These are phyloP conservation scores for Rhopalosiphum padi DNA, from an alignment of 1,140 invertebrate genomes.

Conservation along the genomic window DNA sequence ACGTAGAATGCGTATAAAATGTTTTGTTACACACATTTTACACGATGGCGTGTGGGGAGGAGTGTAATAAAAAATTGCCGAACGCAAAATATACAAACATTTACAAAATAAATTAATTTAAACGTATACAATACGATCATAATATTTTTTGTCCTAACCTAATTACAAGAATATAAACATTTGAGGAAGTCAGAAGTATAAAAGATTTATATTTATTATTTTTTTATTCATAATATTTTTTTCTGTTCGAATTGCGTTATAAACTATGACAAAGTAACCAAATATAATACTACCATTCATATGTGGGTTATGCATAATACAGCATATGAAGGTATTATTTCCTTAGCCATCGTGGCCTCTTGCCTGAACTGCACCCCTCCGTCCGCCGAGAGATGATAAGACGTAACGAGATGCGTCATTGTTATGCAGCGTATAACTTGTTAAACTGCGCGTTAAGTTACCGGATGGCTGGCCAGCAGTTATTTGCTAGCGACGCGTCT, in stretches of 20 bases:
- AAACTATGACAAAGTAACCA: background rate
- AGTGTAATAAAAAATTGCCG: background rate
- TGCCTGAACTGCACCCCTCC: background rate
- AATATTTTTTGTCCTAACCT: background rate
- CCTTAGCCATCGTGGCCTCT: background rate
- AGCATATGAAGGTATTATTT: background rate
- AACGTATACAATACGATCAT: background rate
- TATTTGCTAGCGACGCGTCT: background rate
- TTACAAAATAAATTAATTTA: background rate
- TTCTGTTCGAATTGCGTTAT: background rate
- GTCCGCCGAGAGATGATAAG: background rate
- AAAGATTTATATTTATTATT: background rate
- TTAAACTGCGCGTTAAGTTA: conserved; percentile 1
- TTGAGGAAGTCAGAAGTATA: background rate
- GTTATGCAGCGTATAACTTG: background rate
- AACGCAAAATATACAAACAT: background rate
- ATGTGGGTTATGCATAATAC: background rate
- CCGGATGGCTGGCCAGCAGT: background rate
- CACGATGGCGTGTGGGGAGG: background rate
- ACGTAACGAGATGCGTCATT: background rate
- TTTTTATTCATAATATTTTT: background rate
- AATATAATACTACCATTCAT: background rate
- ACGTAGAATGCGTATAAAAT: background rate
- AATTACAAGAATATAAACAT: background rate
- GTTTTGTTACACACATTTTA: background rate